phyloP scores from a whole-genome alignment of 2,113 vertebrate species.

The Hoplias malabaricus region DNA sequence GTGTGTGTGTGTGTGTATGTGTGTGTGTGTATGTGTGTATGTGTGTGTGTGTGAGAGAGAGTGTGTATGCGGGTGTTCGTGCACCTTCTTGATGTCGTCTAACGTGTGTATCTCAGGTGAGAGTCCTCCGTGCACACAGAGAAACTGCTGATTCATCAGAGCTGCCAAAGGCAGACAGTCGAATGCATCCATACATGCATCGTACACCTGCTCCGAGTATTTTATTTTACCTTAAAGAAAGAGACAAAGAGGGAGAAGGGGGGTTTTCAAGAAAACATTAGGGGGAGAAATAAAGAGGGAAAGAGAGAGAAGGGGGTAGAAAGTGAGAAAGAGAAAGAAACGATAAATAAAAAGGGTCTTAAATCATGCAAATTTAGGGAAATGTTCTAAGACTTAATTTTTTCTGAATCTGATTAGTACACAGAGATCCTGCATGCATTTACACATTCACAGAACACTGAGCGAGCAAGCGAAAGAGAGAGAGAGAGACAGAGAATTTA shows the following conservation, averaged over 20 bases:
- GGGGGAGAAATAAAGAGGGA: constrained; percentile 16
- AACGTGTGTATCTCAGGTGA: constrained; percentile 82
- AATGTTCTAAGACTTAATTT: constrained; percentile 11
- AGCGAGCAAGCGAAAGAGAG: constrained; percentile 33
- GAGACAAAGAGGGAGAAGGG: constrained; percentile 43
- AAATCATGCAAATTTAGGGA: background rate
- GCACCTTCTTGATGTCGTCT: constrained; percentile 82
- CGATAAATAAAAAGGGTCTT: constrained; percentile 14
- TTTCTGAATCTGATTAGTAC: constrained; percentile 33
- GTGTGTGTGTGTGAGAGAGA: background rate
- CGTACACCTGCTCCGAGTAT: constrained; percentile 83
- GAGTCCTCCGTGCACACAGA: constrained; percentile 79
- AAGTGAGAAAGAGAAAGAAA: constrained; percentile 12
- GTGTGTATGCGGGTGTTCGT: background rate
- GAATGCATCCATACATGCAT: constrained; percentile 82
- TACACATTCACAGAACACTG: constrained; percentile 46
- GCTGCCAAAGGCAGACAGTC: constrained; percentile 80
- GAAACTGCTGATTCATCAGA: constrained; percentile 83
- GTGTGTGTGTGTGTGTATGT: no score
- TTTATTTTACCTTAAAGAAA: constrained; percentile 79
- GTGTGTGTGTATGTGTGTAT: no score
- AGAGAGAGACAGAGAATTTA: constrained; percentile 38
- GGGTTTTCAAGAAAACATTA: constrained; percentile 37
- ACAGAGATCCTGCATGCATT: constrained; percentile 48
- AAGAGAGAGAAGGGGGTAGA: background rate